A percentile compares a stretch with the other conserved stretches of the same genome.
phyloP scores from a whole-genome alignment of 2,113 vertebrate genomes.

The Tachuris rubrigastra region DNA sequence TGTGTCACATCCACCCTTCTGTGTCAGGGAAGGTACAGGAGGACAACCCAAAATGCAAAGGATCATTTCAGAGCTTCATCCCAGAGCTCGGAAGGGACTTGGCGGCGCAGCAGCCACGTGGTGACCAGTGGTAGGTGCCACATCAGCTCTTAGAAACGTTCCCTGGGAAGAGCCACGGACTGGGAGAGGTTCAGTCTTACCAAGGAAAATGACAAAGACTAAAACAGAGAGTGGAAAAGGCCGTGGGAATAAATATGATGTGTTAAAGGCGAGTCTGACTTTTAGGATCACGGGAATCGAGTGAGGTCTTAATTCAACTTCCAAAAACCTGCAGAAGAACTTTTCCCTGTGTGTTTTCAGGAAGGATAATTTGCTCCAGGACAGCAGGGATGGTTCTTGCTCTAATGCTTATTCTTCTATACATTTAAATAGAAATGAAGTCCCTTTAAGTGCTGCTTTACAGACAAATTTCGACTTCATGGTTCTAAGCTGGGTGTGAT shows the following conservation, averaged over 20 bases:
- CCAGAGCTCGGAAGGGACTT: not conserved
- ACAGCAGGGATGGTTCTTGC: not conserved
- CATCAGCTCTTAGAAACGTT: rapidly evolving
- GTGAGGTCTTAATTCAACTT: rapidly evolving
- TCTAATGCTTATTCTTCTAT: rapidly evolving
- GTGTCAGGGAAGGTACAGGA: not conserved
- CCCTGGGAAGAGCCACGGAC: not conserved
- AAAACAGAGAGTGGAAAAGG: not conserved
- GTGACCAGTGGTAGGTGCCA: not conserved
- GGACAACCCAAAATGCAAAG: too few relatives aligned
- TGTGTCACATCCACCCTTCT: rapidly evolving
- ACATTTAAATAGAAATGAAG: rapidly evolving
- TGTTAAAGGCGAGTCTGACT: not conserved
- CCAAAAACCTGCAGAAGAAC: not conserved
- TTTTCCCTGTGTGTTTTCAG: not conserved
- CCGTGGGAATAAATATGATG: rapidly evolving
- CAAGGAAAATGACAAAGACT: not conserved
- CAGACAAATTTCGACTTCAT: not conserved
- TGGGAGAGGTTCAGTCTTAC: not conserved
- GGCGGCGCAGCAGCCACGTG: not conserved
- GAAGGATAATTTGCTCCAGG: not conserved
- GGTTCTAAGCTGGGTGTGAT: not conserved
- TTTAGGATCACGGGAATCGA: not conserved
- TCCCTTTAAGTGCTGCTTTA: not conserved
- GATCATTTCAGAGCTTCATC: not conserved